Conservation (phyloP, 2,888 invertebrate genomes). For the Dryococelus australis region DNA sequence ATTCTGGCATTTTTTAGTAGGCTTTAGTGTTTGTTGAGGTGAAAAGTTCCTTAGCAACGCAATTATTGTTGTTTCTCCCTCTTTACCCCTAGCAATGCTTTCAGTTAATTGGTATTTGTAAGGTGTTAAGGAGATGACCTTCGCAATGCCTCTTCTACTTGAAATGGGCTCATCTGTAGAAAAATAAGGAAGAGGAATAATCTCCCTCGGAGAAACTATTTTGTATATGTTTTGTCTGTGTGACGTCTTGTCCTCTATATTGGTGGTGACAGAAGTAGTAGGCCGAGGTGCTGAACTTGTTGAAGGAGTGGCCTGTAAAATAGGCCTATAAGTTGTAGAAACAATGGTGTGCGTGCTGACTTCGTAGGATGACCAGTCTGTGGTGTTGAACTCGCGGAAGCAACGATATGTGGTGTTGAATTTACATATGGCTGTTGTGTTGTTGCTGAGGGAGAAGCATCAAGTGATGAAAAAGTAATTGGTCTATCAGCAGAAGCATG, state of each 20-base stretch:
- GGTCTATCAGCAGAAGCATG: neutral
- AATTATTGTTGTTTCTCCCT: neutral
- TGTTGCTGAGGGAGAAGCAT: neutral
- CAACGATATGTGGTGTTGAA: neutral
- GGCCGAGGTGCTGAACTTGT: neutral
- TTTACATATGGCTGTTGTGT: neutral
- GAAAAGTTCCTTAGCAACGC: neutral
- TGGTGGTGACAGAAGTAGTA: neutral
- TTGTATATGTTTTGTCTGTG: neutral
- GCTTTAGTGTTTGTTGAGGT: neutral
- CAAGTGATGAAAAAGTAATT: neutral
- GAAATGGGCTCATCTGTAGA: neutral
- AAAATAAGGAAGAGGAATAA: neutral
- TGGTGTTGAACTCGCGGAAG: neutral
- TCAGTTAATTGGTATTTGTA: neutral
- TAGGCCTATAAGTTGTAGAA: neutral
- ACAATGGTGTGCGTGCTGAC: neutral
- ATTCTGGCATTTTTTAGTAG: neutral
- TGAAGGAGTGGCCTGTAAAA: conserved; percentile 4
- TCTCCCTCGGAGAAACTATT: neutral
- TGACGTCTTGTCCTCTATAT: neutral
- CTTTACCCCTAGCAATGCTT: neutral
- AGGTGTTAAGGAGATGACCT: neutral
- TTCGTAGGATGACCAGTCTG: neutral
- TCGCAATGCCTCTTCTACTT: neutral